Conservation (phyloP, 2,888 invertebrate genomes). For the Ariolimax columbianus region DNA sequence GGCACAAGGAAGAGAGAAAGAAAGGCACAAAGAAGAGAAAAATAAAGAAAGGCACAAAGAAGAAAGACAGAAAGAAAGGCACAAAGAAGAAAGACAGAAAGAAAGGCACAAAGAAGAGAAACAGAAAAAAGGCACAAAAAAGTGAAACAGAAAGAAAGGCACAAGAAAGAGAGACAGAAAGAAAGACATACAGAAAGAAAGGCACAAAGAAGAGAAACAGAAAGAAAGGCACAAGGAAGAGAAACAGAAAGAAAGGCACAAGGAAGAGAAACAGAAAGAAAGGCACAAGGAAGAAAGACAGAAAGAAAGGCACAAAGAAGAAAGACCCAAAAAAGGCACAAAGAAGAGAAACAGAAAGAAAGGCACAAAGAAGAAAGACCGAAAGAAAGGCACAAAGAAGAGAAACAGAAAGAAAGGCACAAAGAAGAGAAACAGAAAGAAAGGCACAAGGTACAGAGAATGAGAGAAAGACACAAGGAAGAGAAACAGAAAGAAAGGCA, state of each 20-base stretch:
- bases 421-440: background rate
- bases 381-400: background rate
- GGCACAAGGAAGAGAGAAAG: background rate
- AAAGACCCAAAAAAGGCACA: too few species aligned
- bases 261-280: too few species aligned
- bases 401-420: background rate
- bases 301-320: background rate
- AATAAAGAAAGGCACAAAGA: too few species aligned
- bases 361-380: background rate
- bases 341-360: constrained; percentile 2
- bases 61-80: constrained; percentile 12
- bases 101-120: background rate
- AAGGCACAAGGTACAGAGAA: too few species aligned
- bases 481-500: background rate
- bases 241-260: too few species aligned
- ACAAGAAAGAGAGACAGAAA: background rate
- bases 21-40: background rate
- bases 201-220: background rate
- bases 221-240: too few species aligned
- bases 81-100: background rate
- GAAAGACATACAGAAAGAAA: background rate
- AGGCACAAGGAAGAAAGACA: background rate
- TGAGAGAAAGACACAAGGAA: background rate
- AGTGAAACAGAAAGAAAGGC: too few species aligned
- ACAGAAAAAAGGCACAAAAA: too few species aligned